Evolutionary conservation across 1,140 invertebrate genomes (phyloP).

Genomic region (Aphidius ervi): DNA sequence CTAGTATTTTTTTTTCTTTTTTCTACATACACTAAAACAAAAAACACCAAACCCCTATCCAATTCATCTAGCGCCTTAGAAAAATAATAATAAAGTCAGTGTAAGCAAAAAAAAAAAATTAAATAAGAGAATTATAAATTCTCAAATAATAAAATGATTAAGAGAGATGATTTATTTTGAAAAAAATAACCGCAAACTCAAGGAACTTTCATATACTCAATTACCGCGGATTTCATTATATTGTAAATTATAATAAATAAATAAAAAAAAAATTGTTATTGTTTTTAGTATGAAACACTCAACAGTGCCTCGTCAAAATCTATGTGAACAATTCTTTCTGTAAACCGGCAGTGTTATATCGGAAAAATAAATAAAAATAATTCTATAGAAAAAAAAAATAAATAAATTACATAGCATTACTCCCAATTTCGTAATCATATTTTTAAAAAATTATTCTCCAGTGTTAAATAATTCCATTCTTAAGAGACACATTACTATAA

Average conservation of each 20-base stretch:
- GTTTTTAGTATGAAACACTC: constrained; percentile 50
- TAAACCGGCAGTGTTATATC: constrained; percentile 5
- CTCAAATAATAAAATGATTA: constrained; percentile 19
- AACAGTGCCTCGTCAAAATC: constrained; percentile 52
- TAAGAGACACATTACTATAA: constrained; percentile 21
- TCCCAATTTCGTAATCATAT: constrained; percentile 36
- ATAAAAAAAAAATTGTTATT: constrained; percentile 44
- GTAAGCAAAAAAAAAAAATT: constrained; percentile 8
- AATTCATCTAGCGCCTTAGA: constrained; percentile 23
- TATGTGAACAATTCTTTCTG: constrained; percentile 36
- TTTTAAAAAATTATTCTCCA: constrained; percentile 38
- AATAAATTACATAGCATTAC: constrained; percentile 32
- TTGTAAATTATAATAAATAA: constrained; percentile 35
- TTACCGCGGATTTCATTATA: not conserved
- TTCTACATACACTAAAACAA: not conserved
- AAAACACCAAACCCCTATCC: not conserved
- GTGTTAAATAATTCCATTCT: constrained; percentile 35
- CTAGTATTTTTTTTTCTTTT: not conserved
- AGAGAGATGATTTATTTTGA: constrained; percentile 42
- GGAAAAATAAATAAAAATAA: constrained; percentile 4
- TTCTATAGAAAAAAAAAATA: constrained; percentile 7
- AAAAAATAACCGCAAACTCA: constrained; percentile 33
- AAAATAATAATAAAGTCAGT: constrained; percentile 15
- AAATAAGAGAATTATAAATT: no score
- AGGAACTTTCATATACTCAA: constrained; percentile 21